Percentiles rank a stretch among this genome's conserved stretches.
phyloP scores from a whole-genome alignment of 2,797 vertebrate genomes.

The Coregonus sp. region DNA sequence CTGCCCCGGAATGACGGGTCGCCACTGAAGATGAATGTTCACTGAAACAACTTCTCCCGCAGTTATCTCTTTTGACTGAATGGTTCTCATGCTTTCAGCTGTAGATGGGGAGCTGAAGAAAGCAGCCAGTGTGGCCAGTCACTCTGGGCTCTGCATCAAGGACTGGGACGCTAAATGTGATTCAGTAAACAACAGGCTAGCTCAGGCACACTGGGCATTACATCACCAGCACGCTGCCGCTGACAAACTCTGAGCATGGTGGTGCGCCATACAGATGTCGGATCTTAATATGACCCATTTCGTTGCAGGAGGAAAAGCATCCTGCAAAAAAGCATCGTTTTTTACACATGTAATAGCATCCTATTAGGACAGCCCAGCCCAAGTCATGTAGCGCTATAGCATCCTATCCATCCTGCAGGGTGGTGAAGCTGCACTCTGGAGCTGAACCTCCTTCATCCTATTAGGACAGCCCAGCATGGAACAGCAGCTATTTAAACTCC shows the following conservation, averaged over 20 bases:
- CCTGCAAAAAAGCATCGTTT: no score
- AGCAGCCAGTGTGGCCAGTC: constrained; percentile 37
- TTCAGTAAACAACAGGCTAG: constrained; percentile 68
- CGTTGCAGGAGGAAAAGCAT: no score
- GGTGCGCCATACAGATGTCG: constrained; percentile 46
- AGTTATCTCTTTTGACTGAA: not conserved
- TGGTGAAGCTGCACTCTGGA: constrained; percentile 55
- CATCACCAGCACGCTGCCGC: constrained; percentile 67
- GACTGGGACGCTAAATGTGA: constrained; percentile 66
- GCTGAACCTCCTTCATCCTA: constrained; percentile 79
- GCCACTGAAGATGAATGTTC: no score
- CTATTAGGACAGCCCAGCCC: no score
- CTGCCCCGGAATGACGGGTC: no score
- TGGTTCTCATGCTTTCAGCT: constrained; percentile 1
- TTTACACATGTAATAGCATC: no score
- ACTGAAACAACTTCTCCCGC: not conserved
- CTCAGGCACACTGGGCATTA: constrained; percentile 64
- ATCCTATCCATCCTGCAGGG: constrained; percentile 52
- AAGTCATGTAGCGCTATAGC: constrained; percentile 9
- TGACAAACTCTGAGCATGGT: constrained; percentile 66
- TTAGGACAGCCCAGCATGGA: constrained; percentile 73
- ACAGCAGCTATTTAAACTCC: constrained; percentile 68
- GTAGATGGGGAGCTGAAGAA: constrained; percentile 28
- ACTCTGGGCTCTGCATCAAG: constrained; percentile 23
- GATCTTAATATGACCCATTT: no score